Base-by-base conservation (phyloP, 2,888 invertebrate genomes). In the Oxyteleia sp. region DNA sequence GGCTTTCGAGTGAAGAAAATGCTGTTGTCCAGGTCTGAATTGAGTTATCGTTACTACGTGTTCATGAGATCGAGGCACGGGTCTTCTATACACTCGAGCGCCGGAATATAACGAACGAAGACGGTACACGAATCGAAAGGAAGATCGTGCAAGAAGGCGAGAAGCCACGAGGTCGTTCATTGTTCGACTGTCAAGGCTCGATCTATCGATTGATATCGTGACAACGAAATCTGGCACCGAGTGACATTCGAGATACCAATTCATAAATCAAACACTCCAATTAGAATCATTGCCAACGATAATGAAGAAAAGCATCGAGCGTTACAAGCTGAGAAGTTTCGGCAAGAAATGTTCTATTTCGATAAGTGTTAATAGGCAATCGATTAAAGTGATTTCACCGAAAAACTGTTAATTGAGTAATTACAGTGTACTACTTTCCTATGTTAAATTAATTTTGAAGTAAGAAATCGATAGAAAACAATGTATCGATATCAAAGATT, bases 131-230 rank as follows among this genome's bases (percentile, higher is more conserved):
- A 64, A 66, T 83, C 79, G 75, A 75, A 75, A 68, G 74, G 41
- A 83, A 59, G 75, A 84, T 84, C 79, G 71, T 57, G 79, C 75
- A 69, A 75, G 64, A 78, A 83, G 74, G 72, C 75, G 74, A 72
- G 69, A 81, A 81, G 81, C 69, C 81, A 84, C 55, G 84, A 76
- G 84, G 84, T 84, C 84, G 71, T 71, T 66, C 66, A 84, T 84
- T 84, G 84, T 84, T 80, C 71, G 66, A 45, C 84, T 71, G 80
- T 84, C 84, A 64, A 61, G 61, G 78, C 59, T 80, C 49, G 63
- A 71, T 80, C 75, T 61, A 51, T 71, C 71, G 75, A 80, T 64
- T 74, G 75, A 80, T 84, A 84, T 84, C 84, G 59, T 71, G 79
- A 79, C 80, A 75, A 61, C 57, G 61, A 55, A 55, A 80, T 76